These are phyloP conservation scores for Scytalopus superciliaris DNA, from an alignment of 2,113 vertebrate genomes.

Conservation along the genomic window DNA sequence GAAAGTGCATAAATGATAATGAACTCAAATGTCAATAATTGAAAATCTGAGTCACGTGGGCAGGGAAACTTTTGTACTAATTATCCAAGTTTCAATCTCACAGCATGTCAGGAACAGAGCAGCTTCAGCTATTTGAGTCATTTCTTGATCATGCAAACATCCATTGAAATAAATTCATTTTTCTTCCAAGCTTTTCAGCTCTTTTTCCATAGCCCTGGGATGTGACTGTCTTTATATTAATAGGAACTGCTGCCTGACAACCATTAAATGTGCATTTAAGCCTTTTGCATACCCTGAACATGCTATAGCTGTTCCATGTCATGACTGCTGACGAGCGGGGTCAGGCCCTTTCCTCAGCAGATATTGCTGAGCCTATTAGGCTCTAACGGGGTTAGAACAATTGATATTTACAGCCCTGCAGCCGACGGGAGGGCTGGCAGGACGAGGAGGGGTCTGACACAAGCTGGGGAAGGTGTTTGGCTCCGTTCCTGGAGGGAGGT, in stretches of 20 bases:
- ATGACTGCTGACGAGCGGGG: conserved; percentile 55
- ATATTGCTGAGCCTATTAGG: conserved; percentile 57
- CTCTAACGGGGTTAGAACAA: conserved; percentile 53
- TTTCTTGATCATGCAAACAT: conserved; percentile 1
- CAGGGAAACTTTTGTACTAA: conserved; percentile 19
- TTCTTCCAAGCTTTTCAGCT: conserved; percentile 3
- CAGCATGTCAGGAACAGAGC: not conserved
- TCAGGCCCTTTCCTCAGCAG: conserved; percentile 59
- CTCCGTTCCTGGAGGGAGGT: not conserved
- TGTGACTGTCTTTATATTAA: conserved; percentile 61
- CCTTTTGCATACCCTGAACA: conserved; percentile 63
- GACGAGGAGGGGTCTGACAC: not conserved
- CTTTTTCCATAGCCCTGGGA: conserved; percentile 55
- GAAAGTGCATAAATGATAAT: conserved; percentile 20
- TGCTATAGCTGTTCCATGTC: conserved; percentile 58
- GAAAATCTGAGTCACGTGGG: conserved; percentile 18
- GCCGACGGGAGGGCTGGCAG: not conserved
- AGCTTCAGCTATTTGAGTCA: not conserved
- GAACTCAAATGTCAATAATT: conserved; percentile 44
- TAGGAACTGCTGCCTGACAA: conserved; percentile 61
- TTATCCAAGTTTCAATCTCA: not conserved
- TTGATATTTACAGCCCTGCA: conserved; percentile 60
- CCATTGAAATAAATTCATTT: conserved; percentile 55
- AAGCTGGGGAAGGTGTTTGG: not conserved
- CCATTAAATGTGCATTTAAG: conserved; percentile 70